Conservation (phyloP, 2,888 invertebrate species). For the Polymixis flavicincta region DNA sequence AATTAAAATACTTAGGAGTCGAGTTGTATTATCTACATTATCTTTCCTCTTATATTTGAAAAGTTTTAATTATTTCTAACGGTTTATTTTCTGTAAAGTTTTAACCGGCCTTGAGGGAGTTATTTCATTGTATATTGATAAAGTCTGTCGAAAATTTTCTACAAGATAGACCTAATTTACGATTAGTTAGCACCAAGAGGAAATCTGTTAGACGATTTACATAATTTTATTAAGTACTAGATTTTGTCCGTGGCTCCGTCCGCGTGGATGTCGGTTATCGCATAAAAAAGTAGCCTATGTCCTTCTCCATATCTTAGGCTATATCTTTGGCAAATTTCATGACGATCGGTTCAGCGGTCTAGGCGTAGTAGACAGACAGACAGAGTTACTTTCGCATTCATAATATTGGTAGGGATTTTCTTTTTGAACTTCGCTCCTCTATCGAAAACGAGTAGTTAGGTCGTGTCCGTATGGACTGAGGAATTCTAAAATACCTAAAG, state of each 20-base stretch:
- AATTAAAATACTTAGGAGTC: conserved; percentile 42
- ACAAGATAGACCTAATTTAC: background rate
- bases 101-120: conserved; percentile 1
- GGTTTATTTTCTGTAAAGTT: conserved; percentile 31
- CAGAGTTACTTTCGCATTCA: too few relatives aligned
- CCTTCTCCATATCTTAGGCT: too few relatives aligned
- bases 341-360: too few relatives aligned
- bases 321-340: too few relatives aligned
- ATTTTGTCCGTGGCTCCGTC: too few relatives aligned
- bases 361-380: too few relatives aligned
- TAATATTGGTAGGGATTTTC: too few relatives aligned
- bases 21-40: conserved; percentile 39
- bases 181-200: background rate
- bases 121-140: conserved; percentile 10
- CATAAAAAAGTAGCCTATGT: too few relatives aligned
- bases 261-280: too few relatives aligned
- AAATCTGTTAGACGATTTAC: background rate
- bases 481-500: background rate
- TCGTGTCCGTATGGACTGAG: too few relatives aligned
- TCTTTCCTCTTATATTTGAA: conserved; percentile 31
- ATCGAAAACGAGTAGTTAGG: background rate
- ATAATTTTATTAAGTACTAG: background rate
- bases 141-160: conserved; percentile 9
- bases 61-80: conserved; percentile 35
- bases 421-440: background rate